Percentiles rank a stretch among this genome's conserved stretches.
These are phyloP conservation scores for Cyanocitta stelleri DNA, from an alignment of 2,113 vertebrate genomes.

Conservation along the genomic window DNA sequence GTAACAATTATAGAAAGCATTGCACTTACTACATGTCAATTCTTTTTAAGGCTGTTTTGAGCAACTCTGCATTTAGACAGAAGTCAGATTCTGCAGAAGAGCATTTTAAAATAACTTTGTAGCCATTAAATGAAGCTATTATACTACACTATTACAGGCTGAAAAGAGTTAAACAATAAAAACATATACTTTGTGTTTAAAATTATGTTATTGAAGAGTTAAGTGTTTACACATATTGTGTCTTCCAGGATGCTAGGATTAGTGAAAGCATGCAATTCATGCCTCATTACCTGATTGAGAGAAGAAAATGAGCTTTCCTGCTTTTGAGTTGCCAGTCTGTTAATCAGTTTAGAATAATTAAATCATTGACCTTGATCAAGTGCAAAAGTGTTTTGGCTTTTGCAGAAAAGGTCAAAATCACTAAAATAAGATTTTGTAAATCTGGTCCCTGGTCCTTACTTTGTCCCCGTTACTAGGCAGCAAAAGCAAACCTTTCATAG, in stretches of 20 bases:
- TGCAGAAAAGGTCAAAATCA: background rate
- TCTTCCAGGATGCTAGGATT: background rate
- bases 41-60: background rate
- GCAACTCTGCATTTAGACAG: background rate
- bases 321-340: background rate
- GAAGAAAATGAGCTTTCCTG: constrained; percentile 9
- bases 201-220: background rate
- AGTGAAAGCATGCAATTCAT: background rate
- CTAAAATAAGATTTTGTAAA: background rate
- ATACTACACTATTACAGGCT: background rate
- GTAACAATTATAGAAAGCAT: background rate
- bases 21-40: background rate
- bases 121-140: background rate
- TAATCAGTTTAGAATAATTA: constrained; percentile 1
- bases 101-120: background rate
- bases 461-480: background rate
- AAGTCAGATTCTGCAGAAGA: background rate
- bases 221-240: background rate
- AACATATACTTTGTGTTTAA: background rate
- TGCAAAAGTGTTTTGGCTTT: background rate
- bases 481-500: background rate
- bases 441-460: background rate
- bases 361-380: background rate
- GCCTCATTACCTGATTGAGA: background rate
- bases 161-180: background rate